These are phyloP conservation scores for Leptonema lineaticorne DNA, from an alignment of 1,140 invertebrate genomes.

Conservation along the genomic window DNA sequence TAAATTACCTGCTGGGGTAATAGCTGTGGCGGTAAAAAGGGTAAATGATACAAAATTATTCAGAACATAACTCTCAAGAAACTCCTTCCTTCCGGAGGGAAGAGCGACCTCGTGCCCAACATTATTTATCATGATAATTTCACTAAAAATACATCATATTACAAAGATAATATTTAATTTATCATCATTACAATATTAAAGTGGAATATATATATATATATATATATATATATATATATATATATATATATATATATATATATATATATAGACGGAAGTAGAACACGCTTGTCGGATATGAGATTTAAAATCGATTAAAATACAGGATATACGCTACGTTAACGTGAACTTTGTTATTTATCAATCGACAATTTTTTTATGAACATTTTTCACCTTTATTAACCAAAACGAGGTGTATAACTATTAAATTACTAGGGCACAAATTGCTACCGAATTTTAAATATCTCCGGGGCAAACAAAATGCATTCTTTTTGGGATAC, in stretches of 20 bases:
- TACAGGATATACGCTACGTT: no score
- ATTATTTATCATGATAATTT: neutral
- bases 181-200: no score
- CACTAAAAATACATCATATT: no score
- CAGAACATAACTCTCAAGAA: slow-evolving; percentile 18
- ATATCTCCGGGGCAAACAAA: neutral
- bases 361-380: neutral
- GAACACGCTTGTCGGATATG: no score
- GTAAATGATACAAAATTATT: slow-evolving; percentile 22
- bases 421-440: neutral
- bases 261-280: no score
- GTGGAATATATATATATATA: no score
- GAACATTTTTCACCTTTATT: neutral
- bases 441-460: neutral
- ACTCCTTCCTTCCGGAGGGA: slow-evolving; percentile 21
- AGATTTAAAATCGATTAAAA: no score
- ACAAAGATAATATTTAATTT: no score
- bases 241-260: no score
- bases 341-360: neutral
- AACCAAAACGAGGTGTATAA: neutral
- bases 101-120: neutral
- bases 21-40: neutral
- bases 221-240: no score
- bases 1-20: slow-evolving; percentile 19
- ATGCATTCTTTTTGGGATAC: no score